A percentile compares a stretch with the other conserved stretches of the same genome.
Conservation (phyloP, 2,888 invertebrate genomes). For the Yponomeuta malinellus region DNA sequence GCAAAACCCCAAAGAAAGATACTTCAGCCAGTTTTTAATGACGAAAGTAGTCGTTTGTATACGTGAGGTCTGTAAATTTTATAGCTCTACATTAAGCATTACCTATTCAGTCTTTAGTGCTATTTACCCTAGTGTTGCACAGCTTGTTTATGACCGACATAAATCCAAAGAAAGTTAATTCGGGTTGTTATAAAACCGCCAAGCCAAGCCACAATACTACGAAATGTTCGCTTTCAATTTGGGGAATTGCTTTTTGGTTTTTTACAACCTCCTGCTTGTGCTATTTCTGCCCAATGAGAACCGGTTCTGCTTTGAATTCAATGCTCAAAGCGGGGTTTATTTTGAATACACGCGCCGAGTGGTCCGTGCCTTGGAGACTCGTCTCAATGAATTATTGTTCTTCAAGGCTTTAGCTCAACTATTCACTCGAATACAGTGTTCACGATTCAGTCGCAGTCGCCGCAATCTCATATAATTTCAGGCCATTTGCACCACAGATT, state of each 20-base stretch:
- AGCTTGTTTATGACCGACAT: neutral
- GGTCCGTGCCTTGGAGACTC: constrained; percentile 31
- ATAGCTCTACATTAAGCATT: neutral
- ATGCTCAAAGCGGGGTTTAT: constrained; percentile 64
- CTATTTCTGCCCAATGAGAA: constrained; percentile 66
- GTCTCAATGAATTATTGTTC: constrained; percentile 22
- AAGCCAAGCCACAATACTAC: neutral
- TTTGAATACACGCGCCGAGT: constrained; percentile 40
- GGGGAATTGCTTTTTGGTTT: constrained; percentile 1
- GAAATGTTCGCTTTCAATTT: constrained; percentile 1
- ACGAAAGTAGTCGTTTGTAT: constrained; percentile 22
- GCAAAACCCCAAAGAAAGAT: too few relatives aligned
- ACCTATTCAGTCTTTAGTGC: neutral
- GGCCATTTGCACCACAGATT: neutral
- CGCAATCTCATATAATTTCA: neutral
- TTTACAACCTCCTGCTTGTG: constrained; percentile 42
- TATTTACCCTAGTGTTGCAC: neutral
- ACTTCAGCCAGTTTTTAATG: constrained; percentile 22
- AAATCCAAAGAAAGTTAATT: constrained; percentile 1
- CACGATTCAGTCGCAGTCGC: neutral
- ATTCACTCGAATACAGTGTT: neutral
- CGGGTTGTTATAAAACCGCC: neutral
- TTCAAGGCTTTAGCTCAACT: constrained; percentile 13
- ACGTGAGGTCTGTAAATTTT: constrained; percentile 7
- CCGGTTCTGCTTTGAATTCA: constrained; percentile 45